A percentile compares a stretch with the other conserved stretches of the same genome.
phyloP scores from a whole-genome alignment of 2,797 vertebrate genomes.

The Balearica regulorum region DNA sequence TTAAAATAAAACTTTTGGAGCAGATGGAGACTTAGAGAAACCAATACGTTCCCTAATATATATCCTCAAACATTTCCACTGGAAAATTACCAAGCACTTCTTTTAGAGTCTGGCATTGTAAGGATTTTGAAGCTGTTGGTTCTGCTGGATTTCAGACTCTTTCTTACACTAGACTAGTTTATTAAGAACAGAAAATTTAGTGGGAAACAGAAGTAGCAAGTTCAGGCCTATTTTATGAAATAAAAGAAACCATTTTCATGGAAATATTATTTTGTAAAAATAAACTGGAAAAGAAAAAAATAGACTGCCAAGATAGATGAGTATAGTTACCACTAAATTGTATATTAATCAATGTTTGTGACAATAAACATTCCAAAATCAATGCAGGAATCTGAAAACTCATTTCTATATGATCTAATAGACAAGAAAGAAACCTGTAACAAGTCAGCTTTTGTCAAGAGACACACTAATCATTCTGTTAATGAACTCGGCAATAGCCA shows the following conservation, averaged over 20 bases:
- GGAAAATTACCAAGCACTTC: conserved; percentile 1
- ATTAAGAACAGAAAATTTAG: neutral
- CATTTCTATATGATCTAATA: neutral
- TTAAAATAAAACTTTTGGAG: neutral
- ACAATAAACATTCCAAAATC: neutral
- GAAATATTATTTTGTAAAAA: neutral
- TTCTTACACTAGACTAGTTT: neutral
- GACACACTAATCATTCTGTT: neutral
- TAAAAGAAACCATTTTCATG: neutral
- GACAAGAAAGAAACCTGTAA: neutral
- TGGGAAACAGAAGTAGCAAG: neutral
- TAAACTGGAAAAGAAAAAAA: neutral
- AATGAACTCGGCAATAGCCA: neutral
- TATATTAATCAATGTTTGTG: neutral
- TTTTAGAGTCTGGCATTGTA: neutral
- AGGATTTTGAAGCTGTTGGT: neutral
- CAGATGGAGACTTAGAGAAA: conserved; percentile 2
- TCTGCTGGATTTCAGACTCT: conserved; percentile 1
- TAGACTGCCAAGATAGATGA: neutral
- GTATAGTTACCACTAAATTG: neutral
- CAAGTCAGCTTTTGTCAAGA: neutral
- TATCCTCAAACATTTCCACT: conserved; percentile 18
- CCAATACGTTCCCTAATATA: neutral
- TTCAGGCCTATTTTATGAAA: neutral
- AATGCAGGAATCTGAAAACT: neutral